Base-by-base conservation (phyloP, 2,113 vertebrate species). In the Forbesichthys agassizii region DNA sequence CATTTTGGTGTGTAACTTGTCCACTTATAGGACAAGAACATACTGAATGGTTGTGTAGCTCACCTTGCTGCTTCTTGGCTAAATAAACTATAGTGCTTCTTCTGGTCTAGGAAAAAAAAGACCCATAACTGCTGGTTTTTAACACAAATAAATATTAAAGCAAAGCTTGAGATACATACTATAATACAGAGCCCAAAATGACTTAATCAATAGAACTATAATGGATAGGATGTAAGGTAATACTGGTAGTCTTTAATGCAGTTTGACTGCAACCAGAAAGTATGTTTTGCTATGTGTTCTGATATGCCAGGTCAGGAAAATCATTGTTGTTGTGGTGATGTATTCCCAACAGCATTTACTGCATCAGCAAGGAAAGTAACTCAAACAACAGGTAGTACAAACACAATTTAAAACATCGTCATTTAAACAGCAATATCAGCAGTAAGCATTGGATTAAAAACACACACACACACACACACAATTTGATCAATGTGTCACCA, bases 221-320 rank as follows among this genome's bases (percentile, higher is more conserved):
- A 42, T 42, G 5, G 36, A 42, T 42, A 42, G 4, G 36, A 42
- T 42, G 36, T 6, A 42, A 42, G 36, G 36, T 42, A 42, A 8
- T 42, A 5, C 0, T 42, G 36, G 36, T 42, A 8, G 7, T 42
- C 36, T 42, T 42, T 42, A 42, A 42, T 42, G 36, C 36, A 42
- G 36, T 76, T 57, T 62, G 48, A 62, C n/a, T 16, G 12, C 14
- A 14, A 18, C 74, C 51, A 49, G 12, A 42, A 6, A 42, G 4
- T 42, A 6, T 42, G 13, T 16, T 14, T 6, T 5, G 9, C 9
- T 54, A 10, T 49, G n/a, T 36, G 58, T 14, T 7, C 59, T 48
- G 2, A 64, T 13, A 18, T 61, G 54, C 42, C 61, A 67, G 61
- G 61, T 12, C 70, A 69, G 73, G 27, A 70, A 67, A 53, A 42